Percentiles rank a stretch among this genome's conserved stretches.
Evolutionary conservation across 1,140 invertebrate genomes (phyloP).

Genomic region (Zaprionus camerounensis): DNA sequence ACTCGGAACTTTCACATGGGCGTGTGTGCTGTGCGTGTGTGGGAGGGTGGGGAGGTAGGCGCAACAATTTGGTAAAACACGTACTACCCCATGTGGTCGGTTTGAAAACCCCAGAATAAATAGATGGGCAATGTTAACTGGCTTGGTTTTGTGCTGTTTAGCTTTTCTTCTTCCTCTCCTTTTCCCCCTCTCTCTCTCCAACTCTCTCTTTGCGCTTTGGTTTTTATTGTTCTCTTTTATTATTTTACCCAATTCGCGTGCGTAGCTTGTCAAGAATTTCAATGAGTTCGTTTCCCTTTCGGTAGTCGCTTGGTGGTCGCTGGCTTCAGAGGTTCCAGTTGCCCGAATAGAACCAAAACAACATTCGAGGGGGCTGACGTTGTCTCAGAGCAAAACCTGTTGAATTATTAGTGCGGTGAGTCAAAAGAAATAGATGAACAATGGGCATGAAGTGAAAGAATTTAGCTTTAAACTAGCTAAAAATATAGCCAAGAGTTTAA

Average conservation of each 20-base stretch:
- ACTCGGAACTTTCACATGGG: constrained; percentile 2
- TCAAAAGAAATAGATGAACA: constrained; percentile 28
- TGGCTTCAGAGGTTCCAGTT: constrained; percentile 34
- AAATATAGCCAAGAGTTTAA: background rate
- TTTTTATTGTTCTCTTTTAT: constrained; percentile 61
- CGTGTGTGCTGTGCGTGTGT: too few relatives aligned
- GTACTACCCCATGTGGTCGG: constrained; percentile 15
- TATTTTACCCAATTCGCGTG: constrained; percentile 70
- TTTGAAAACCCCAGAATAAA: background rate
- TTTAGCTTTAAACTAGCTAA: background rate
- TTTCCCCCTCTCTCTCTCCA: too few relatives aligned
- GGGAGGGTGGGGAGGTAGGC: background rate
- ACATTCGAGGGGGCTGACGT: background rate
- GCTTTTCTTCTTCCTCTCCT: background rate
- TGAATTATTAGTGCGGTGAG: constrained; percentile 58
- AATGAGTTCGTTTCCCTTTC: constrained; percentile 82
- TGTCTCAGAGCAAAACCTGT: constrained; percentile 47
- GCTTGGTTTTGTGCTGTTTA: constrained; percentile 8
- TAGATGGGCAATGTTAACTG: constrained; percentile 12
- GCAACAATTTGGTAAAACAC: constrained; percentile 22
- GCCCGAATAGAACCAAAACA: constrained; percentile 31
- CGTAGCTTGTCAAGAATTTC: constrained; percentile 73
- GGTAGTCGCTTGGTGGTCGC: constrained; percentile 57
- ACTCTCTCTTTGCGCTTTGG: background rate
- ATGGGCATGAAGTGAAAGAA: constrained; percentile 25